Evolutionary conservation across 2,888 invertebrate genomes (phyloP).

Genomic region (Azorinus chamasolen): DNA sequence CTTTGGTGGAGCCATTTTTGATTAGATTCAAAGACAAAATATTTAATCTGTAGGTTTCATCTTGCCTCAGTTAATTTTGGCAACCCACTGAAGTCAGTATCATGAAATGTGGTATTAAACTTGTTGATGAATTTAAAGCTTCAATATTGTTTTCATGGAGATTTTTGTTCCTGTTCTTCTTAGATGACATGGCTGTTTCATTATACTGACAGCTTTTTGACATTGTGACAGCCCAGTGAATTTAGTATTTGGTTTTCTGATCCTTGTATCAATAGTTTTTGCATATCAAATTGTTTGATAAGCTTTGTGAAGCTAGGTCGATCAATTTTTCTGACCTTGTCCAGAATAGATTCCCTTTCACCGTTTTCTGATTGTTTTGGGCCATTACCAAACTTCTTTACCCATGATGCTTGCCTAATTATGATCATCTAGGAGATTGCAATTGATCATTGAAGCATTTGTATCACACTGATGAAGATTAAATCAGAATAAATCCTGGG

Average conservation of each 20-base stretch:
- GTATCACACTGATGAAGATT: constrained; percentile 25
- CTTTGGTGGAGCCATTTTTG: too few species aligned
- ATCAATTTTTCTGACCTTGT: constrained; percentile 8
- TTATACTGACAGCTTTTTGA: constrained; percentile 3
- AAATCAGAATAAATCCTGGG: constrained; percentile 32
- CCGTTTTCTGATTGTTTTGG: not conserved
- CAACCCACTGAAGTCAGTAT: too few species aligned
- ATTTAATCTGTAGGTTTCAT: too few species aligned
- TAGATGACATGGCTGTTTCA: too few species aligned
- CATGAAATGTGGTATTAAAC: too few species aligned
- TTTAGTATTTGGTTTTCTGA: not conserved
- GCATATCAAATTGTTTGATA: constrained; percentile 1
- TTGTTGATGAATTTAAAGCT: too few species aligned
- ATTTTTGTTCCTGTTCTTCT: too few species aligned
- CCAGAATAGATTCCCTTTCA: not conserved
- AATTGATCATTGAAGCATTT: constrained; percentile 32
- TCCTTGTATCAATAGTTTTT: constrained; percentile 6
- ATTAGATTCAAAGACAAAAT: too few species aligned
- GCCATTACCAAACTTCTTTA: not conserved
- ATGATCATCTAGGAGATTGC: constrained; percentile 34
- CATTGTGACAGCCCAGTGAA: not conserved
- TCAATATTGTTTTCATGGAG: too few species aligned
- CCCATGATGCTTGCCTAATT: not conserved
- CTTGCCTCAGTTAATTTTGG: too few species aligned
- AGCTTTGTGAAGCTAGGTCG: constrained; percentile 1